Percentiles rank a stretch among this genome's conserved stretches.
Conservation (phyloP, 2,797 vertebrate species). For the Cirrhinus molitorella region DNA sequence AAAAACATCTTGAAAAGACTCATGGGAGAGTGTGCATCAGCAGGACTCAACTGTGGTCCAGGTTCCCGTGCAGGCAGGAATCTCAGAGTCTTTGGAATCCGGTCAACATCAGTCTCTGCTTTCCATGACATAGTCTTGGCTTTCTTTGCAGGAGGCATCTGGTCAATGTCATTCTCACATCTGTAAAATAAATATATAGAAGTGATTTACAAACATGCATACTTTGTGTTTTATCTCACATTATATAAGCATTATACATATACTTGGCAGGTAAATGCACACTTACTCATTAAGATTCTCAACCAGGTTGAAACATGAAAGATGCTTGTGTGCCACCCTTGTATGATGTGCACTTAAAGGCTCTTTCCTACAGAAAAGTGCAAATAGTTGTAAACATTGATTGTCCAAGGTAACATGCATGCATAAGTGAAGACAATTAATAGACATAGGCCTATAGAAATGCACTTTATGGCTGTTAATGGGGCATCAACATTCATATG, state of each 20-base stretch:
- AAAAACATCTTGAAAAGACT: slow-evolving; percentile 50
- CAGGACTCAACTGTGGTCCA: slow-evolving; percentile 10
- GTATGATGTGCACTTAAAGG: not conserved
- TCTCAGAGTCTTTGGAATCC: not conserved
- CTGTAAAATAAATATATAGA: no score
- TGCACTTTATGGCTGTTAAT: not conserved
- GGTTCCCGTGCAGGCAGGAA: slow-evolving; percentile 30
- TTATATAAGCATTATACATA: no score
- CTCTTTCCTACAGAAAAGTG: not conserved
- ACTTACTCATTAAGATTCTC: not conserved
- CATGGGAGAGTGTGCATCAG: not conserved
- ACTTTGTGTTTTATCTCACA: not conserved
- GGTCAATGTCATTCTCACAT: no score
- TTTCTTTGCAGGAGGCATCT: no score
- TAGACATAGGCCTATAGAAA: not conserved
- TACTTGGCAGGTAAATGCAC: no score
- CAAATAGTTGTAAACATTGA: not conserved
- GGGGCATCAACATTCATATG: not conserved
- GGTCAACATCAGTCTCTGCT: not conserved
- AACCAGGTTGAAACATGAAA: not conserved
- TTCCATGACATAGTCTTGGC: not conserved
- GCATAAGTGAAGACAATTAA: not conserved
- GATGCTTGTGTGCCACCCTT: not conserved
- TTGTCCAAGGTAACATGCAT: not conserved
- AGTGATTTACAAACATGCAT: no score